Evolutionary conservation across 2,797 vertebrate genomes (phyloP), one percentile per base, ranked within the genome.

Genomic region (Rhinatrema bivittatum): DNA sequence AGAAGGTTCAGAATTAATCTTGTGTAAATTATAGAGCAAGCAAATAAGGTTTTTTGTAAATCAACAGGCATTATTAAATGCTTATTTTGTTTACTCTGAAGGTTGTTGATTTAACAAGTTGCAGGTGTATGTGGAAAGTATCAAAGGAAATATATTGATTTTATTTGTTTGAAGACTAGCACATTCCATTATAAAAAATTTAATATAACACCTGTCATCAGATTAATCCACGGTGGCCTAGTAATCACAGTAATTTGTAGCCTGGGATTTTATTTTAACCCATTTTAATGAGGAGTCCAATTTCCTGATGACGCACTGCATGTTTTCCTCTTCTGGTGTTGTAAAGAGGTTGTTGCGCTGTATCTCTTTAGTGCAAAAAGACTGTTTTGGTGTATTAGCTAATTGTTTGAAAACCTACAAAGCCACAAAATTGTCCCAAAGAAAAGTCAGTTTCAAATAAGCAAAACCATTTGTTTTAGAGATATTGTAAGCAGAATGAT

Each of bases 181-280:
- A 77, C 60, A 57, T 64, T 61, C 52, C 32, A 29, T 55, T 54
- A 54, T 45, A 55, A 79, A 74, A n/a, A 74, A 72, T 69, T 66
- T 49, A 84, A 85, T 71, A 76, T 53, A 64, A 68, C 65, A 82
- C 79, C 60, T 84, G 81, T 84, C 86, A 81, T 39, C 27, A 79
- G 79, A 68, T 79, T 78, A 70, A 68, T 80, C 70, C 56, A 70
- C 68, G 70, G 78, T 78, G 72, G n/a, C n/a, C n/a, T n/a, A n/a
- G n/a, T n/a, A n/a, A n/a, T 82, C 74, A 53, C 50, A 69, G 77
- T 82, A 79, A 79, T 77, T 75, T 75, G 62, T 70, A 71, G 84
- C 70, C 70, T 71, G 76, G 76, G 77, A 74, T 69, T 86, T 73
- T 42, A 71, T 79, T 85, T 80, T 77, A 85, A 82, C 73, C 74